These are phyloP conservation scores for Tetrax tetrax DNA, from an alignment of 2,113 vertebrate genomes.

Conservation along the genomic window DNA sequence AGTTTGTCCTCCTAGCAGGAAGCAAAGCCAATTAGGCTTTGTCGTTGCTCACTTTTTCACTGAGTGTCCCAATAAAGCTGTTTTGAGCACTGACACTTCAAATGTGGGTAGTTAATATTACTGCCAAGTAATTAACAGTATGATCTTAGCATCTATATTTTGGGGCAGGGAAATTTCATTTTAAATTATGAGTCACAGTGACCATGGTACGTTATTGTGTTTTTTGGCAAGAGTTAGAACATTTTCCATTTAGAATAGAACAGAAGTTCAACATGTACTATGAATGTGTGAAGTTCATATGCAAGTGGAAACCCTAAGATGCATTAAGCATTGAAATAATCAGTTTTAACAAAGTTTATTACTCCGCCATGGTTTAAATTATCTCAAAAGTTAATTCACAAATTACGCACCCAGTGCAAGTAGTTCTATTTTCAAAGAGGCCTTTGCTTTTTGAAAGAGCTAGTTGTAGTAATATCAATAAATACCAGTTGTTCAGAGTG, in stretches of 20 bases:
- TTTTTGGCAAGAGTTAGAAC: background rate
- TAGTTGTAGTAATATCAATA: background rate
- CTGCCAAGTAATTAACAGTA: background rate
- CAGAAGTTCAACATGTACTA: background rate
- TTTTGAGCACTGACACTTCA: background rate
- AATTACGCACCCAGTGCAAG: background rate
- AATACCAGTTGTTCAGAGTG: background rate
- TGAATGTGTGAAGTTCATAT: constrained; percentile 18
- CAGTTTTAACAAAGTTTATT: background rate
- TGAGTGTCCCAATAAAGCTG: background rate
- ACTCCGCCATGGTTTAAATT: background rate
- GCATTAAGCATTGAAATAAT: constrained; percentile 2
- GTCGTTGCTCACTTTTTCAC: background rate
- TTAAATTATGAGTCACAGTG: constrained; percentile 24
- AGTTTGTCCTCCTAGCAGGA: background rate
- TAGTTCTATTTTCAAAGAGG: background rate
- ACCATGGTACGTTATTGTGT: background rate
- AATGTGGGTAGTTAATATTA: background rate
- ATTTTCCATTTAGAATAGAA: background rate
- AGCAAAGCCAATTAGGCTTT: background rate
- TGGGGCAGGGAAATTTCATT: background rate
- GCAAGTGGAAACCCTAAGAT: background rate
- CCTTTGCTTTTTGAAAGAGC: background rate
- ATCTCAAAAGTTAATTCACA: background rate
- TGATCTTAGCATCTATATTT: background rate